phyloP scores from a whole-genome alignment of 2,797 vertebrate genomes.

The Orestias chungarensis region DNA sequence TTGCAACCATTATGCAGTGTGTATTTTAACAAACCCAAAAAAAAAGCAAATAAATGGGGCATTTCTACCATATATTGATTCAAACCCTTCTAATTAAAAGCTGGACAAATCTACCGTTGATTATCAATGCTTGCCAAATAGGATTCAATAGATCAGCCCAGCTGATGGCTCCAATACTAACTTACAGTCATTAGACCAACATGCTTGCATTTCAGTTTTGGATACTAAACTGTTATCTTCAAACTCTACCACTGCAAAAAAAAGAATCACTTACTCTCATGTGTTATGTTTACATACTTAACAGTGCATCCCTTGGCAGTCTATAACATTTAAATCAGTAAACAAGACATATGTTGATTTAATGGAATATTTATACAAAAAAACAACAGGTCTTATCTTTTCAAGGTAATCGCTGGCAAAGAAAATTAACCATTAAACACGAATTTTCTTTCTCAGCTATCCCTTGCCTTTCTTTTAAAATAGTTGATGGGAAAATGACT shows the following conservation, averaged over 20 bases:
- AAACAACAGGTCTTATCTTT: neutral
- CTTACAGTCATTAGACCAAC: neutral
- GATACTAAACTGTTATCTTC: neutral
- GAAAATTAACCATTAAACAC: neutral
- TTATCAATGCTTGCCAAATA: neutral
- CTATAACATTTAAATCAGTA: neutral
- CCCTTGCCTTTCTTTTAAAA: constrained; percentile 10
- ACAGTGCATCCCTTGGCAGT: neutral
- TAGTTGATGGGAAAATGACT: constrained; percentile 15
- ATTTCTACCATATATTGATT: neutral
- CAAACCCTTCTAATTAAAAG: neutral
- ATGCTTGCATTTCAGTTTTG: neutral
- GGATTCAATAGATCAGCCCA: neutral
- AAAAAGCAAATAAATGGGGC: neutral
- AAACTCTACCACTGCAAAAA: neutral
- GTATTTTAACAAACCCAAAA: neutral
- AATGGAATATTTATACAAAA: neutral
- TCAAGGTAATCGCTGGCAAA: constrained; percentile 6
- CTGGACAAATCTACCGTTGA: neutral
- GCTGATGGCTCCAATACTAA: neutral
- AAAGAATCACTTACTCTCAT: neutral
- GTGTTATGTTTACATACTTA: neutral
- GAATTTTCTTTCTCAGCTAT: constrained; percentile 14
- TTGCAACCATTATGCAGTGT: neutral
- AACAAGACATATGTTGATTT: neutral